phyloP scores from a whole-genome alignment of 2,113 vertebrate species.

The Saimiri boliviensis region DNA sequence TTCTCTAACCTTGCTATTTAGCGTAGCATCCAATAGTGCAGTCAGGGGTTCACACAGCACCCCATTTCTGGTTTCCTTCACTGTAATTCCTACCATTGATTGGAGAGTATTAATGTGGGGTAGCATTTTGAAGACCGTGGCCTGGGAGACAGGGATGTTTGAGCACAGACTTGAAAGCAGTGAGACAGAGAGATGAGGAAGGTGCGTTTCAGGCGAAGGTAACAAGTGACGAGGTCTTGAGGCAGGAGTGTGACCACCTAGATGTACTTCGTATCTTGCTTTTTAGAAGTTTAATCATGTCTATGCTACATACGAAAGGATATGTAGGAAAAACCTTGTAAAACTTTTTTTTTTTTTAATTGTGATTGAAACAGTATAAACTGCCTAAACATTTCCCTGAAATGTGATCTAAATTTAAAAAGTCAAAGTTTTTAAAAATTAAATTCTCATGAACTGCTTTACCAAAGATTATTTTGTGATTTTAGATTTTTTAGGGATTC shows the following conservation, averaged over 20 bases:
- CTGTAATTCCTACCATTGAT: not conserved
- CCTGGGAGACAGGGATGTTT: not conserved
- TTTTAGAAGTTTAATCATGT: not conserved
- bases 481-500: not conserved
- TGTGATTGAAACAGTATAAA: not conserved
- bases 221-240: no score
- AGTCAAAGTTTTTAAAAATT: not conserved
- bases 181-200: not conserved
- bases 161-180: not conserved
- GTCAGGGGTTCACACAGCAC: fast-evolving
- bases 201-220: not conserved
- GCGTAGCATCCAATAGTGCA: not conserved
- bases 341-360: not conserved
- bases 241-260: not conserved
- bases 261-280: not conserved
- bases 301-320: not conserved
- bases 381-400: not conserved
- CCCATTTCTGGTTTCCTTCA: not conserved
- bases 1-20: not conserved
- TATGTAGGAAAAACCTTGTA: not conserved
- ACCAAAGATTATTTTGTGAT: not conserved
- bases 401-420: not conserved
- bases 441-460: not conserved
- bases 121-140: not conserved
- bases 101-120: not conserved